Base-by-base conservation (phyloP, 2,888 invertebrate genomes). In the Plagiodera versicolora region DNA sequence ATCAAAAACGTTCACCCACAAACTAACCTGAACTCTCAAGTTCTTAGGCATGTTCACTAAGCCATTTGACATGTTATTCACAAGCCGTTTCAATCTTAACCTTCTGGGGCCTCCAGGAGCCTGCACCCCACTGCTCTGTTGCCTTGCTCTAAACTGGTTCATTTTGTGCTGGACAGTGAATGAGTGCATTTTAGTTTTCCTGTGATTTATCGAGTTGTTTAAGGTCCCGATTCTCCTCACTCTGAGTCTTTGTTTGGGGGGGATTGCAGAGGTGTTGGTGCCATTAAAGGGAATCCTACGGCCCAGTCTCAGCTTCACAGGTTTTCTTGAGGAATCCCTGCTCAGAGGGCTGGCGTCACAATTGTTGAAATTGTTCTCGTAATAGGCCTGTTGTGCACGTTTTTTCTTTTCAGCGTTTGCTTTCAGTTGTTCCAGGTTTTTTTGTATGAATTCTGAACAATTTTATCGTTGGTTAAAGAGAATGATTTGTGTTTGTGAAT, bases 291-390 rank as follows among this genome's bases (percentile, higher is more conserved):
- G 63, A 32, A 66, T 60, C 35, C 58, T 66, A 24, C 57, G 32
- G 8, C 74, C 74, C 19, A 74, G 56, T 35, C 74, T 49, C 32
- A 68, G 67, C 49, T 70, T 70, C 14, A 74, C 70, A 19, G 73
- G 70, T 30, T 49, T 49, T 56, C 62, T 70, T 14, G 30, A 17
- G 14, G 9, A 11, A 14, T 61, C 51, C n/a, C 66, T 63, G 3
- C 46, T 50, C 39, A 73, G 14, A 0, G 71, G 70, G 53, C 73
- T 73, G 1, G 56, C 56, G 48, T 61, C 60, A 18, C 24, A 4
- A 14, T 56, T 35, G 32, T 64, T 57, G 16, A 45, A 46, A 11
- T 50, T 30, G 47, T 62, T 60, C 49, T 68, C 54, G 45, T 73
- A 73, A 53, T 73, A 74, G 6, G 56, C 30, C n/a, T 65, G 56